These are phyloP conservation scores for Eupithecia insigniata DNA, from an alignment of 2,888 invertebrate species.

Conservation along the genomic window DNA sequence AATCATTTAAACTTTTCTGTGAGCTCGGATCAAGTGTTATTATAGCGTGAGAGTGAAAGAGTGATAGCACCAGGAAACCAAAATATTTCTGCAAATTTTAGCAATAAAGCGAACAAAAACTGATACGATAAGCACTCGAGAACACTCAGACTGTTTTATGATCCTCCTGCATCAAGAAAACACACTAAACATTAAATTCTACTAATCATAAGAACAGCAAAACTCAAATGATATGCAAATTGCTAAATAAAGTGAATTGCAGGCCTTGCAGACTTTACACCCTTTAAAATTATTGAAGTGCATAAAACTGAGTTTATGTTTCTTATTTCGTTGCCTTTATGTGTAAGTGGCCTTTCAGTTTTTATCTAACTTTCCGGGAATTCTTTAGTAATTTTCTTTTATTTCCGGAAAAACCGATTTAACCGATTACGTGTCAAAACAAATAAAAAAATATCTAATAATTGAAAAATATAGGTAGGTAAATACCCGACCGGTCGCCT, in stretches of 20 bases:
- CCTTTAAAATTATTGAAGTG: conserved; percentile 25
- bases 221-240: conserved; percentile 5
- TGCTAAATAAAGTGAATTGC: conserved; percentile 1
- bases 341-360: background rate
- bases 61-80: background rate
- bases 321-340: background rate
- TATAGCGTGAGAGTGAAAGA: background rate
- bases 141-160: conserved; percentile 1
- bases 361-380: background rate
- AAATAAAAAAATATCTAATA: too few species aligned
- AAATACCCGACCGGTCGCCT: too few species aligned
- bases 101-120: background rate
- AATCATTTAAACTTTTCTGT: background rate
- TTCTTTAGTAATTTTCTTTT: background rate
- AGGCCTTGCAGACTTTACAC: conserved; percentile 17
- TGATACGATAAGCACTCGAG: background rate
- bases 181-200: background rate
- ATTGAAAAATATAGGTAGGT: too few species aligned
- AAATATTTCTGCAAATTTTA: background rate
- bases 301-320: conserved; percentile 1
- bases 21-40: background rate
- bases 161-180: background rate
- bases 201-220: conserved; percentile 3
- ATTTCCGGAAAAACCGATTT: too few species aligned
- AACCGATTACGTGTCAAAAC: too few species aligned